Conservation (phyloP, 2,888 invertebrate genomes). For the Graphium colonna region DNA sequence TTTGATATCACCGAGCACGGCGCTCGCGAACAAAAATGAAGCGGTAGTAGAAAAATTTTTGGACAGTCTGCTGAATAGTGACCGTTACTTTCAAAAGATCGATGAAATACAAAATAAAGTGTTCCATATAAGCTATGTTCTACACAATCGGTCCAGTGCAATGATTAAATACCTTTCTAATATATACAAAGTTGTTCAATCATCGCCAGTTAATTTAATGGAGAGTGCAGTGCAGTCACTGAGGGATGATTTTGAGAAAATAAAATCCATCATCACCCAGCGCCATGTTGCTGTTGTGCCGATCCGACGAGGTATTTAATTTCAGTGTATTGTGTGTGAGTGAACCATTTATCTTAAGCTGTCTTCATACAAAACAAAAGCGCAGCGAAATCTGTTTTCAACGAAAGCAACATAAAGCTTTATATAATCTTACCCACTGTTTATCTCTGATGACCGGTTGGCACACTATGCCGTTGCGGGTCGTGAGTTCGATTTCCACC, state of each 20-base stretch:
- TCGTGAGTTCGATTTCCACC: too few relatives aligned
- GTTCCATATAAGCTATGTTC: constrained; percentile 48
- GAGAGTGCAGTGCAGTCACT: constrained; percentile 40
- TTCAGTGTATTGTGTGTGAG: not conserved
- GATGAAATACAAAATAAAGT: constrained; percentile 56
- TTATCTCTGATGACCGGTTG: too few relatives aligned
- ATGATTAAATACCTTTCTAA: constrained; percentile 58
- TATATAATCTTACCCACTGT: too few relatives aligned
- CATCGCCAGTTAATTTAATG: constrained; percentile 35
- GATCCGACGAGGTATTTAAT: constrained; percentile 41
- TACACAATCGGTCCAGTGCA: constrained; percentile 53
- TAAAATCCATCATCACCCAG: constrained; percentile 39
- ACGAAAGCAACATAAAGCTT: not conserved
- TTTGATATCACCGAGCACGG: constrained; percentile 32
- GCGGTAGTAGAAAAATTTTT: constrained; percentile 60
- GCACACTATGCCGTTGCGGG: too few relatives aligned
- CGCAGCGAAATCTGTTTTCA: not conserved
- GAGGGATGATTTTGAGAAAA: constrained; percentile 44
- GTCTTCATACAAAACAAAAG: not conserved
- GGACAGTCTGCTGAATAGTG: constrained; percentile 58
- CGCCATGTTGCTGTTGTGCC: constrained; percentile 29
- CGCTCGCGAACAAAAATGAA: constrained; percentile 38
- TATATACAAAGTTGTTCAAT: constrained; percentile 44
- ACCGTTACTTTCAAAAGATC: constrained; percentile 59
- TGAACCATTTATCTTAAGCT: not conserved